Evolutionary conservation across 2,888 invertebrate genomes (phyloP).

Genomic region (Zhuqinia jingwanae): DNA sequence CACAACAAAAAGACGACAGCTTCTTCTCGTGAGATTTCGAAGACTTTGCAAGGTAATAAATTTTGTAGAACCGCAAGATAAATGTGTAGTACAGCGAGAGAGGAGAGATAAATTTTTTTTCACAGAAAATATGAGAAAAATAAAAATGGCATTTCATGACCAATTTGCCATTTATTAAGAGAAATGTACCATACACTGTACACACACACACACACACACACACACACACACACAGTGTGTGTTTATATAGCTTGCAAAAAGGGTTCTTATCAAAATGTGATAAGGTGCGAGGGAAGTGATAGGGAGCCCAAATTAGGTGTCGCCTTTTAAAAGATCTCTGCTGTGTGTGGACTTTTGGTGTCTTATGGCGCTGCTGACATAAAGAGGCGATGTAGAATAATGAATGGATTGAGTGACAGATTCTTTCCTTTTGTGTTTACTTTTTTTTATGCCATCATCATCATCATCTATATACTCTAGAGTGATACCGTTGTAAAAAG

Average conservation of each 20-base stretch:
- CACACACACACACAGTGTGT: too few species aligned
- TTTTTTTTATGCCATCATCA: conserved; percentile 30
- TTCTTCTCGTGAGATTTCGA: neutral
- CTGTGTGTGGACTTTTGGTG: neutral
- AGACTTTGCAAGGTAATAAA: conserved; percentile 19
- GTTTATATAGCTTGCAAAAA: conserved; percentile 25
- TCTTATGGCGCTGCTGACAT: neutral
- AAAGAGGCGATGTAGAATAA: conserved; percentile 9
- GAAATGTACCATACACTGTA: neutral
- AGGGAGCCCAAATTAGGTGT: neutral
- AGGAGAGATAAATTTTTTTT: neutral
- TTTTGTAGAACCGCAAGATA: conserved; percentile 4
- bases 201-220: neutral
- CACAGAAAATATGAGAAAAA: neutral
- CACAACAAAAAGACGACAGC: neutral
- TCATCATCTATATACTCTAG: neutral
- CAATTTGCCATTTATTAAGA: conserved; percentile 28
- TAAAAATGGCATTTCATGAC: conserved; percentile 21
- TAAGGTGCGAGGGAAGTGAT: neutral
- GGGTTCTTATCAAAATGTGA: neutral
- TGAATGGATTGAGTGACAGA: conserved; percentile 52
- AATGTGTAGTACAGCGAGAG: neutral
- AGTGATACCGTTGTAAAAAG: conserved; percentile 45
- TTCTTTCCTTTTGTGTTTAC: conserved; percentile 34
- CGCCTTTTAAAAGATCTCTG: neutral